A percentile compares a stretch with the other conserved stretches of the same genome.
Conservation (phyloP, 2,888 invertebrate genomes). For the Pseudococcus jackbeardsleyi region DNA sequence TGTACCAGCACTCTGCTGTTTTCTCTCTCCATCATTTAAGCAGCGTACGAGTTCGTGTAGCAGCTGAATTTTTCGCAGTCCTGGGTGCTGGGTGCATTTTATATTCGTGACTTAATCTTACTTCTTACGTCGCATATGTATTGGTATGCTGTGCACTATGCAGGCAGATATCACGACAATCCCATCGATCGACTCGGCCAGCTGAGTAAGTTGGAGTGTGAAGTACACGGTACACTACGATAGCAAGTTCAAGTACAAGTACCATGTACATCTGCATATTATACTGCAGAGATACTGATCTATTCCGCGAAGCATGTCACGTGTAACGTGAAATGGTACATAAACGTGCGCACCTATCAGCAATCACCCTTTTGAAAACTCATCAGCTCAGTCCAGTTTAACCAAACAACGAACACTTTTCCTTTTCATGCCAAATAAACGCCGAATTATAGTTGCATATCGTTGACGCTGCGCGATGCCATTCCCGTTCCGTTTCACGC, state of each 20-base stretch:
- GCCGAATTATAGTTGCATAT: background rate
- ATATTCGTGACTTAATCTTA: no score
- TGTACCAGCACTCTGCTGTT: background rate
- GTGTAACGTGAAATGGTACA: background rate
- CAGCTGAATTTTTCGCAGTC: no score
- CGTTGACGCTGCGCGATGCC: background rate
- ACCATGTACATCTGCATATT: no score
- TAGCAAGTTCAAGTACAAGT: background rate
- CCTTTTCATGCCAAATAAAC: slow-evolving; percentile 35
- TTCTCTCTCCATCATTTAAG: no score
- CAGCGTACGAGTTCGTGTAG: no score
- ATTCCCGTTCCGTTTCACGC: slow-evolving; percentile 16
- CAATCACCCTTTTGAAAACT: background rate
- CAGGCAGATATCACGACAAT: background rate
- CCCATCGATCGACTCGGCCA: background rate
- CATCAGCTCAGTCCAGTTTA: background rate
- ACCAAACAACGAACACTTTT: slow-evolving; percentile 28
- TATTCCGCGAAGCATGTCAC: background rate
- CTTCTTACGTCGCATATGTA: no score
- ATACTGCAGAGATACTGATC: background rate
- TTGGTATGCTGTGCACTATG: no score
- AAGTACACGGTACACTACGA: no score
- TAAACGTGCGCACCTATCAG: background rate
- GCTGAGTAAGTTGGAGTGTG: no score
- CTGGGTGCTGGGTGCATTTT: no score